A percentile compares a stretch with the other conserved stretches of the same genome.
Evolutionary conservation across 2,888 invertebrate species (phyloP).

Genomic region (Thera obeliscata): DNA sequence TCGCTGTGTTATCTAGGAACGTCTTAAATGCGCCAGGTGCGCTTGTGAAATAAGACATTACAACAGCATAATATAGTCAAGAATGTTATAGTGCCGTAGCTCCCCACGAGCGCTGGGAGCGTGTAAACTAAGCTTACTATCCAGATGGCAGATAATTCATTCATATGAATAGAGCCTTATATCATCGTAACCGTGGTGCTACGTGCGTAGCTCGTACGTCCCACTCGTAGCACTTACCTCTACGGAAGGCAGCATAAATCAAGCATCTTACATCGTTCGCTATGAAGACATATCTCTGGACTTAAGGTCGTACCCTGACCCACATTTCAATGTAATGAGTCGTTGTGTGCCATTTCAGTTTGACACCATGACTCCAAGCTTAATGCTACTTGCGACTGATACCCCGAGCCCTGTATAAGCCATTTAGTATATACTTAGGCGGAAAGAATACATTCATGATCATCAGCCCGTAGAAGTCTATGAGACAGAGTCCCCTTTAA

Average conservation of each 20-base stretch:
- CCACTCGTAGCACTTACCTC: constrained; percentile 32
- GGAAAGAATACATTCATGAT: no score
- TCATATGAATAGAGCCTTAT: constrained; percentile 27
- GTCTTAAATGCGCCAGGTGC: constrained; percentile 13
- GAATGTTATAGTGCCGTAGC: constrained; percentile 16
- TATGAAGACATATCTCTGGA: no score
- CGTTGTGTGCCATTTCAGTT: no score
- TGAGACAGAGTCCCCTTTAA: no score
- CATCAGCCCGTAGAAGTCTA: no score
- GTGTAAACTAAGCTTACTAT: constrained; percentile 15
- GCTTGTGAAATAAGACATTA: constrained; percentile 5
- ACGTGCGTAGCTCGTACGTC: constrained; percentile 33
- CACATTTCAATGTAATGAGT: no score
- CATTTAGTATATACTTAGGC: no score
- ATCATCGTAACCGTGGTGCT: constrained; percentile 23
- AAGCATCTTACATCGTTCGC: constrained; percentile 12
- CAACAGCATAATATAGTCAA: constrained; percentile 8
- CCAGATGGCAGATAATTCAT: constrained; percentile 21
- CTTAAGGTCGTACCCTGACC: no score
- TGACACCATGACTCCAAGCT: no score
- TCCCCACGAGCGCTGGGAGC: constrained; percentile 2
- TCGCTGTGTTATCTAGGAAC: constrained; percentile 4
- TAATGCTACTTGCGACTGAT: no score
- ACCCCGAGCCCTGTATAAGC: no score
- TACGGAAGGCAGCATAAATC: constrained; percentile 31